Evolutionary conservation across 2,113 vertebrate species (phyloP).

Genomic region (Genyomyrus donnyi): DNA sequence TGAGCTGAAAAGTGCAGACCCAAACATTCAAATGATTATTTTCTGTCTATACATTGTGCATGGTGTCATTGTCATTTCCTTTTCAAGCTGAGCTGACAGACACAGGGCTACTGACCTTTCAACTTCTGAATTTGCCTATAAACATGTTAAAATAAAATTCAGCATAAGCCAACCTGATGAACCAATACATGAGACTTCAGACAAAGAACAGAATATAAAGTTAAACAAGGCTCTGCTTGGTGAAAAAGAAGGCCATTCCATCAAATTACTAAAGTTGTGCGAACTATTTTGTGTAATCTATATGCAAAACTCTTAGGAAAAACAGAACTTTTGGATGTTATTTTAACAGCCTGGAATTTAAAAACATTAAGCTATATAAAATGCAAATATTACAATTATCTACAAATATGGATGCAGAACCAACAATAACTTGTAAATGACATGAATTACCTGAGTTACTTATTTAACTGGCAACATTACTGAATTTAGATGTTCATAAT

Average conservation of each 20-base stretch:
- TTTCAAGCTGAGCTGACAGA: neutral
- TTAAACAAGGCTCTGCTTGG: neutral
- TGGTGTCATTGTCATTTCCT: neutral
- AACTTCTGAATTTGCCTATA: neutral
- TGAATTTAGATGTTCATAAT: neutral
- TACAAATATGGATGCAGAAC: neutral
- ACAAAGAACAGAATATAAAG: neutral
- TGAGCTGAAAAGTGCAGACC: neutral
- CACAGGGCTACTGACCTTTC: neutral
- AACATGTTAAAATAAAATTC: neutral
- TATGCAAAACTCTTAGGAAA: neutral
- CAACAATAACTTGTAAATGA: neutral
- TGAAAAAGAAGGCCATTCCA: neutral
- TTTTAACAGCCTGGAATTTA: neutral
- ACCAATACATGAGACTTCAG: neutral
- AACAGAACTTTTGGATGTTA: neutral
- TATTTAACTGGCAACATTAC: neutral
- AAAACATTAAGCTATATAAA: neutral
- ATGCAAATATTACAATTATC: neutral
- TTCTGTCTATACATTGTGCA: neutral
- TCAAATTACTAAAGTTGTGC: neutral
- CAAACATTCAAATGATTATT: neutral
- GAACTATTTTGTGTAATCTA: neutral
- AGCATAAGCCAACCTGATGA: neutral
- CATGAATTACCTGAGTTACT: neutral